These are phyloP conservation scores for Enteromius unitaeniatus DNA, from an alignment of 2,797 vertebrate genomes.

Conservation along the genomic window DNA sequence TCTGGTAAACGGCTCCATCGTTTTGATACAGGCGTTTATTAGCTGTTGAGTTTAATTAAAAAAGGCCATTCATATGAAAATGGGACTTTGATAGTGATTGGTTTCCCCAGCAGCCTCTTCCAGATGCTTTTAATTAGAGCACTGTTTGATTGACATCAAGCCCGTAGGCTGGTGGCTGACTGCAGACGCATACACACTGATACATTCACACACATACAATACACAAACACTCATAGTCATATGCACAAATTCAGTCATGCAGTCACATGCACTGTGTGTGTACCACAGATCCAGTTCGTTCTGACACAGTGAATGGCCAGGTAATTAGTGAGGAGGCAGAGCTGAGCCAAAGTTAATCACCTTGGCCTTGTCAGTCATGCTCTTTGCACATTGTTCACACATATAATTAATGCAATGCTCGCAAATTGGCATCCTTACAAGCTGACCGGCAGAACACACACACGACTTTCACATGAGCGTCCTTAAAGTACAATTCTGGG, in stretches of 20 bases:
- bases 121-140: slow-evolving; percentile 88
- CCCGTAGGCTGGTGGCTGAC: slow-evolving; percentile 69
- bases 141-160: slow-evolving; percentile 83
- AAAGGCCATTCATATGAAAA: slow-evolving; percentile 90
- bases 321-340: slow-evolving; percentile 68
- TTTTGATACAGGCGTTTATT: slow-evolving; percentile 87
- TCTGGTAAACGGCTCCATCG: slow-evolving; percentile 85
- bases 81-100: slow-evolving; percentile 84
- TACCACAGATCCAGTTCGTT: slow-evolving; percentile 18
- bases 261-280: slow-evolving; percentile 38
- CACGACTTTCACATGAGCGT: background rate
- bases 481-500: background rate
- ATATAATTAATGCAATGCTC: slow-evolving; percentile 52
- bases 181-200: slow-evolving; percentile 52
- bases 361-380: slow-evolving; percentile 76
- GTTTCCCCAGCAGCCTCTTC: slow-evolving; percentile 84
- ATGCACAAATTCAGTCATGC: slow-evolving; percentile 63
- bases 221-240: slow-evolving; percentile 55
- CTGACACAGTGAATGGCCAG: slow-evolving; percentile 73
- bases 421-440: slow-evolving; percentile 52
- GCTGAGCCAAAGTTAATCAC: slow-evolving; percentile 57
- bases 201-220: slow-evolving; percentile 19
- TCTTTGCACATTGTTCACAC: slow-evolving; percentile 68
- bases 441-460: slow-evolving; percentile 70
- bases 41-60: slow-evolving; percentile 89